A percentile compares a stretch with the other conserved stretches of the same genome.
Evolutionary conservation across 2,888 invertebrate species (phyloP).

Genomic region (Rugalucina vietnamica): DNA sequence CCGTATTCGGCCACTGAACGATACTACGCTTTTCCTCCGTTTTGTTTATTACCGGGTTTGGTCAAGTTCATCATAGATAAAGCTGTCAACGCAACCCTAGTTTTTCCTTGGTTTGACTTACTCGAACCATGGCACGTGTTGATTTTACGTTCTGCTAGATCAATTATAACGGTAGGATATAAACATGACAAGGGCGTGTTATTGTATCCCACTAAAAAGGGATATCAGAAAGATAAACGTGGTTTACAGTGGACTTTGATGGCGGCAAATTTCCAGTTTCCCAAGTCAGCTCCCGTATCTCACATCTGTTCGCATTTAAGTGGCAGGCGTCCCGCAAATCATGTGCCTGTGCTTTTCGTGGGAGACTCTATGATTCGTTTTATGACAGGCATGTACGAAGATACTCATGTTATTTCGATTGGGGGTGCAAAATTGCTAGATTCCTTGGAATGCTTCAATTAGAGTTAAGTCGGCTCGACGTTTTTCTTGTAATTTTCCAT

Average conservation of each 20-base stretch:
- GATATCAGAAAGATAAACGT: background rate
- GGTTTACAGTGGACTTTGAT: background rate
- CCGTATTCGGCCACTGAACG: background rate
- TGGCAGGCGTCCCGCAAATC: background rate
- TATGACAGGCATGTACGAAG: background rate
- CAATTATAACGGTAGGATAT: background rate
- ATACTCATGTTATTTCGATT: background rate
- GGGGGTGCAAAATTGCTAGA: conserved; percentile 1
- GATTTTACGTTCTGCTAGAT: background rate
- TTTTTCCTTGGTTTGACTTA: background rate
- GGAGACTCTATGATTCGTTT: background rate
- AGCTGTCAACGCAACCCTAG: background rate
- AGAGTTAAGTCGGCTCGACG: background rate
- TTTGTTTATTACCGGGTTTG: background rate
- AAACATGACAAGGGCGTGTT: background rate
- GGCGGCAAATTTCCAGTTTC: background rate
- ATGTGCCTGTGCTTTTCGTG: background rate
- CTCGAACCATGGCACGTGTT: background rate
- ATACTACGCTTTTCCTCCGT: background rate
- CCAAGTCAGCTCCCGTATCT: background rate
- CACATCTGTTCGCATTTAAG: background rate
- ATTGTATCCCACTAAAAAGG: background rate
- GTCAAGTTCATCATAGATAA: background rate
- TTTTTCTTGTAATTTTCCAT: background rate
- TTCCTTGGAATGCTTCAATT: background rate